Conservation (phyloP, 2,888 invertebrate genomes). For the Rotaria socialis region DNA sequence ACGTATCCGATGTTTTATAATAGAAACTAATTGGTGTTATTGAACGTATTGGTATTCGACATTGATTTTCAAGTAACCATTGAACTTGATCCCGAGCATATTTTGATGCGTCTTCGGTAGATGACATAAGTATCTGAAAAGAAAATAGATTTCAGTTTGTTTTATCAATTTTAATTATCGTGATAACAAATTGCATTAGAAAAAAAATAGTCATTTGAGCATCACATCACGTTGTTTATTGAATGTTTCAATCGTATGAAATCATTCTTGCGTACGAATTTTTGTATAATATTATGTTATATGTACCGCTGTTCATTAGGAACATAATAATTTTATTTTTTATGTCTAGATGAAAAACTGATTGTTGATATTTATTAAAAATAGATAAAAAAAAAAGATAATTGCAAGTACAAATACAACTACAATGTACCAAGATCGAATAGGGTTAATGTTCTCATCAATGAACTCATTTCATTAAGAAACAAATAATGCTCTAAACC, state of each 20-base stretch:
- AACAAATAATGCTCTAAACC: background rate
- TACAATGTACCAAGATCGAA: background rate
- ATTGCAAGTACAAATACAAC: background rate
- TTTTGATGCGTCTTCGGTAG: background rate
- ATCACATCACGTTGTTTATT: background rate
- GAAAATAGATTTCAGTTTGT: background rate
- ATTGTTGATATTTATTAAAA: background rate
- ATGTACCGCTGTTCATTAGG: background rate
- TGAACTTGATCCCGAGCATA: background rate
- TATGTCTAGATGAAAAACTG: background rate
- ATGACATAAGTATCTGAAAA: background rate
- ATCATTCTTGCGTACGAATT: background rate
- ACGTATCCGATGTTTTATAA: slow-evolving; percentile 17
- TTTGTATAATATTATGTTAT: background rate
- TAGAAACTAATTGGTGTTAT: slow-evolving; percentile 10
- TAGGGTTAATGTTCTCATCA: background rate
- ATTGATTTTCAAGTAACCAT: slow-evolving; percentile 9
- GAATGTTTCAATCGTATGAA: background rate
- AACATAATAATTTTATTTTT: slow-evolving; percentile 2
- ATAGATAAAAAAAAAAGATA: background rate
- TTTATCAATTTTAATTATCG: too few relatives aligned
- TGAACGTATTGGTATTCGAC: background rate
- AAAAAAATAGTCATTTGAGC: background rate
- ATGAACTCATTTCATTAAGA: background rate
- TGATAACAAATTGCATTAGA: too few relatives aligned